Evolutionary conservation across 2,113 vertebrate genomes (phyloP).

Genomic region (Aepyceros melampus): DNA sequence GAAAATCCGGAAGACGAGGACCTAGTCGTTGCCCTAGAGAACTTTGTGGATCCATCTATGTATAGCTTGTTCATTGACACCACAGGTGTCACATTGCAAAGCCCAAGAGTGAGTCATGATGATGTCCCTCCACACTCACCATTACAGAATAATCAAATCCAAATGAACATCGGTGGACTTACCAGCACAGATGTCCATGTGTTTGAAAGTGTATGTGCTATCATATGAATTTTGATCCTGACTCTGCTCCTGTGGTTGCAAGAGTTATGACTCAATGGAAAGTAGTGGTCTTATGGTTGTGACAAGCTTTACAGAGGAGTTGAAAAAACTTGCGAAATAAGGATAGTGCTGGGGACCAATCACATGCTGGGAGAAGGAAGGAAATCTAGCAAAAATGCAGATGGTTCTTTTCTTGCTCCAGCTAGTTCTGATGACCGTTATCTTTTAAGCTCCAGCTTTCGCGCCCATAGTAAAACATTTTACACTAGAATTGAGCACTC

Average conservation of each 20-base stretch:
- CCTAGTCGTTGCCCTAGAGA: slow-evolving; percentile 85
- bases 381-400: slow-evolving; percentile 90
- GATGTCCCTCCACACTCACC: slow-evolving; percentile 88
- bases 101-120: slow-evolving; percentile 78
- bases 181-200: slow-evolving; percentile 86
- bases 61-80: slow-evolving; percentile 88
- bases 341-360: slow-evolving; percentile 93
- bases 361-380: slow-evolving; percentile 91
- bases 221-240: slow-evolving; percentile 93
- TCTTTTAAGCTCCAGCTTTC: slow-evolving; percentile 93
- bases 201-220: slow-evolving; percentile 87
- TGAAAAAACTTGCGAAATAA: slow-evolving; percentile 92
- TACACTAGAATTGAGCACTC: slow-evolving; percentile 94
- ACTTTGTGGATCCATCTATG: slow-evolving; percentile 89
- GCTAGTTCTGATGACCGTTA: slow-evolving; percentile 93
- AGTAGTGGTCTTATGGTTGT: slow-evolving; percentile 89
- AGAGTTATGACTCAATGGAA: slow-evolving; percentile 92
- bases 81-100: slow-evolving; percentile 78
- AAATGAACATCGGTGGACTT: slow-evolving; percentile 88
- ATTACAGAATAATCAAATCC: slow-evolving; percentile 86
- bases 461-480: slow-evolving; percentile 91
- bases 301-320: slow-evolving; percentile 91
- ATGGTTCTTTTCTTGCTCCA: slow-evolving; percentile 91
- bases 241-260: slow-evolving; percentile 89
- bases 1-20: slow-evolving; percentile 83